A percentile compares a stretch with the other conserved stretches of the same genome.
Conservation (phyloP, 2,797 vertebrate species). For the Brachyrhaphis roseni region DNA sequence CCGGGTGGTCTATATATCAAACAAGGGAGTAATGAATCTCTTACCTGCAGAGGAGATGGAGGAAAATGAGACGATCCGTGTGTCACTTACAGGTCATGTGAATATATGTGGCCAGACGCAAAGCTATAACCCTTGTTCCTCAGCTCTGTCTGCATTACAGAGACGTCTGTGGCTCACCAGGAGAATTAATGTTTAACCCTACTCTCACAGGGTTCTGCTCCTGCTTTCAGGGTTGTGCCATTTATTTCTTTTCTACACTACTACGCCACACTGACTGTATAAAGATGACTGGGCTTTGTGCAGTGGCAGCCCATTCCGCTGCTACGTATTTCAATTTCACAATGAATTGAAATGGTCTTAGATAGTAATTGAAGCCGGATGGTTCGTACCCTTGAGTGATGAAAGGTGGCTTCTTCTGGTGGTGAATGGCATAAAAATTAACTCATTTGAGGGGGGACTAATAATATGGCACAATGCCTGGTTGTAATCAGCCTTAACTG, state of each 20-base stretch:
- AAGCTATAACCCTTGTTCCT: conserved; percentile 16
- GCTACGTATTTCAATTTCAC: conserved; percentile 16
- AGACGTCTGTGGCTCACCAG: conserved; percentile 25
- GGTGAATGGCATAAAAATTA: conserved; percentile 41
- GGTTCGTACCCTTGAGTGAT: conserved; percentile 35
- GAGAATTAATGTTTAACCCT: conserved; percentile 38
- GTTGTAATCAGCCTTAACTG: conserved; percentile 33
- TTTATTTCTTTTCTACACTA: conserved; percentile 16
- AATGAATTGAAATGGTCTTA: conserved; percentile 42
- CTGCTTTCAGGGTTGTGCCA: conserved; percentile 8
- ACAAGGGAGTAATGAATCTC: conserved; percentile 48
- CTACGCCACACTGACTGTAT: conserved; percentile 6
- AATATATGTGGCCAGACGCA: conserved; percentile 31
- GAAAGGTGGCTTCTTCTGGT: conserved; percentile 15
- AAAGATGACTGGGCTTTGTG: conserved; percentile 29
- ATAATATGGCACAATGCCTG: conserved; percentile 47
- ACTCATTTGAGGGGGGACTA: conserved; percentile 33
- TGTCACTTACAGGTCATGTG: conserved; percentile 22
- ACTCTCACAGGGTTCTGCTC: conserved; percentile 13
- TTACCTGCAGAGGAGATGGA: conserved; percentile 45
- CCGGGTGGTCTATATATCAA: conserved; percentile 48
- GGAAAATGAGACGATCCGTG: conserved; percentile 41
- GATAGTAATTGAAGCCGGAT: conserved; percentile 44
- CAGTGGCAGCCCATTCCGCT: conserved; percentile 11
- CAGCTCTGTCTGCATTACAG: conserved; percentile 7